Base-by-base conservation (phyloP, 2,888 invertebrate species). In the Agrochola macilenta region DNA sequence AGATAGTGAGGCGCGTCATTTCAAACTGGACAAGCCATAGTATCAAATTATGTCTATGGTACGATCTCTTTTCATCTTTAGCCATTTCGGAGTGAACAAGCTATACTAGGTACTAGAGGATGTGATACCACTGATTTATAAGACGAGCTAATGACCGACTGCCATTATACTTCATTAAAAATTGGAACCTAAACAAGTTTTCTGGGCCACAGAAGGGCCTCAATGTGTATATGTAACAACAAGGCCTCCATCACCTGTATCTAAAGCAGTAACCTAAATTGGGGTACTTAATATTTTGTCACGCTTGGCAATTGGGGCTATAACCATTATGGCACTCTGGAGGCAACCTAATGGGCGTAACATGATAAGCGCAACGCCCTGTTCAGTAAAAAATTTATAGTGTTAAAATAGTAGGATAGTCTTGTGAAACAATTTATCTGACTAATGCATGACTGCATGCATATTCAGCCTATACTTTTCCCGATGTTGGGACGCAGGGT, bases 281-380 rank as follows among this genome's bases (percentile, higher is more conserved):
- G 30, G 43, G 26, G 26, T 70, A 69, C 68, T 72, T 66, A 74
- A 82, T 54, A 58, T 80, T 71, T 68, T 71, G 80, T 46, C 63
- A 60, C 64, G 17, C 35, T 35, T 30, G 1, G 70, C 43, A 61
- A 84, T 84, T 76, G 72, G 30, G 23, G 35, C 39, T 39, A 60
- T 70, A 52, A 69, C 12, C 26, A 7, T 71, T 46, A 65, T 39
- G 58, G 2, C 46, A 71, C 46, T 65, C 46, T 23, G 23, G 35
- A 69, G 64, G 26, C 11, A 65, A 39, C 35, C 23, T 76, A 76
- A 70, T 66, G 52, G 46, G 4, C 23, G 61, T 52, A 46, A 70
- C 58, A 30, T 82, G 35, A 61, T 57, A 39, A 39, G n/a, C 52
- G n/a, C 9, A 26, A 20, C 12, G 23, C 30, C 30, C 5, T 49